Base-by-base conservation (phyloP, 2,797 vertebrate genomes). In the Myotis findleyi region DNA sequence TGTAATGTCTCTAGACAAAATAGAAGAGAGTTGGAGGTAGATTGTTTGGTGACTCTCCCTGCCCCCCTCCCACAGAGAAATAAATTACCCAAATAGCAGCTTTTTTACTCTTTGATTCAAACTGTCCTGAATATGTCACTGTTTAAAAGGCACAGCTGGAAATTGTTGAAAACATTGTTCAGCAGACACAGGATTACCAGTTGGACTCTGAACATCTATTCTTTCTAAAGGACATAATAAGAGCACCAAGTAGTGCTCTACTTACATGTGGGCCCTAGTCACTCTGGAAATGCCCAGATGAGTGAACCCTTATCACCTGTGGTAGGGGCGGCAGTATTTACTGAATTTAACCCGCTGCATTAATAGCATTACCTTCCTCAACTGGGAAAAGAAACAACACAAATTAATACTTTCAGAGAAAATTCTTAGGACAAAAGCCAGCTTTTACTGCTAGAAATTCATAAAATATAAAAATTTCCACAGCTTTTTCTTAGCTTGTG, bases 11-110 rank as follows among this genome's bases (percentile, higher is more conserved):
- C 98, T 98, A 98, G 98, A 98, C 98, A 98, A 98, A 98, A 98
- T 96, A 98, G 97, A 98, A 98, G 98, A 98, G 97, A 99, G 98
- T 98, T 98, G 99, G 99, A 99, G 98, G 99, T 99, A 99, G 99
- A 99, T 98, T 98, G 98, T 98, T 98, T 98, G 98, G 97, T 97
- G 98, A 98, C 98, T 98, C 97, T 90, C 83, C 93, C 89, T 95
- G 90, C 20, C 88, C 86, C 62, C 62, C 89, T 89, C 93, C 93
- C 89, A 89, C n/a, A 93, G 93, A 94, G 90, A 96, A 96, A 94
- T 96, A 97, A 95, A 98, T 98, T 98, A 98, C 76, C 82, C 81
- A 64, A 98, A 98, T 98, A 98, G 98, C 98, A 98, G 98, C 98
- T 98, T 98, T 97, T 97, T 98, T 97, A 98, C 97, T 98, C 96